phyloP scores from a whole-genome alignment of 2,113 vertebrate genomes.

The Raja brachyura region DNA sequence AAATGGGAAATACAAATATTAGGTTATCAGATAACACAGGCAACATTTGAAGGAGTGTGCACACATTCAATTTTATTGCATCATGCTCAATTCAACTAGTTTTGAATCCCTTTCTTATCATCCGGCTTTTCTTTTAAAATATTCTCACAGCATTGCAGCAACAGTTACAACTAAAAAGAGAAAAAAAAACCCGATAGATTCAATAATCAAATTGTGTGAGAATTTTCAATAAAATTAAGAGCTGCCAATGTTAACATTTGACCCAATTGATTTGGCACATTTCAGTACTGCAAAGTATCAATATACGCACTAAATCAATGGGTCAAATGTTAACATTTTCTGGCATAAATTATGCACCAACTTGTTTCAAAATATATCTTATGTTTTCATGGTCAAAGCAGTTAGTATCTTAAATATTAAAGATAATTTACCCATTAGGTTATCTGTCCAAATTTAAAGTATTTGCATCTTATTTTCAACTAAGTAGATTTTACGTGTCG shows the following conservation, averaged over 20 bases:
- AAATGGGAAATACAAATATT: not conserved
- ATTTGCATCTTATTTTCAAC: not conserved
- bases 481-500: not conserved
- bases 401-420: not conserved
- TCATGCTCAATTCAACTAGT: not conserved
- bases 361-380: not conserved
- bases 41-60: not conserved
- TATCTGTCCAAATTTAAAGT: not conserved
- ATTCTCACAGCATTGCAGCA: not conserved
- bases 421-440: not conserved
- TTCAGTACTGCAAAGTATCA: not conserved
- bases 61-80: not conserved
- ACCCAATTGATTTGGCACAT: no score
- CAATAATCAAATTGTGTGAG: not conserved
- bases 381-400: not conserved
- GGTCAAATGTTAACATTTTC: conserved; percentile 17
- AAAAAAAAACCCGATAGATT: not conserved
- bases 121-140: not conserved
- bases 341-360: not conserved
- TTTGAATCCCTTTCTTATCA: not conserved
- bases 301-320: not conserved
- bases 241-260: no score
- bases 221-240: not conserved
- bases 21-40: not conserved
- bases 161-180: not conserved